These are phyloP conservation scores for Montipora cactus DNA, from an alignment of 64 coral and sea anemone genomes.

Conservation along the genomic window DNA sequence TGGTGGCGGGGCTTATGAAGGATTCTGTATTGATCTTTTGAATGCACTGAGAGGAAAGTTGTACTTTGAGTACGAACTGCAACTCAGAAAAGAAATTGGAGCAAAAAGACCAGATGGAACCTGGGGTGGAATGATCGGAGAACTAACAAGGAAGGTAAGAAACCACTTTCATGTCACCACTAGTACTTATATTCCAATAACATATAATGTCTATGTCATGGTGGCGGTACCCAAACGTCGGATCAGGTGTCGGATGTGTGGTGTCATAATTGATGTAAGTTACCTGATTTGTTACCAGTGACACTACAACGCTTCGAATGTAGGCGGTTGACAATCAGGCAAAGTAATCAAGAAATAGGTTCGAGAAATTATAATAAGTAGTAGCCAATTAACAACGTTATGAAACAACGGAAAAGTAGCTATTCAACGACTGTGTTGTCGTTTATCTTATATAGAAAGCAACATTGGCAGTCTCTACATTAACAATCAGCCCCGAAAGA, in stretches of 20 bases:
- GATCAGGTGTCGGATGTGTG: too few species aligned
- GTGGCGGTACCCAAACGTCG: too few species aligned
- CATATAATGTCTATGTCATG: too few species aligned
- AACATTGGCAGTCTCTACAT: constrained; percentile 72
- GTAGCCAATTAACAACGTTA: too few species aligned
- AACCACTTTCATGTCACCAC: not conserved
- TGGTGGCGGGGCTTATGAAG: constrained; percentile 50
- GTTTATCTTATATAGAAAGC: constrained; percentile 60
- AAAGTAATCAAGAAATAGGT: too few species aligned
- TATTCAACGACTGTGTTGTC: not conserved
- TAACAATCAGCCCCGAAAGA: constrained; percentile 80
- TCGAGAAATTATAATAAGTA: too few species aligned
- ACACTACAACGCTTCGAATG: too few species aligned
- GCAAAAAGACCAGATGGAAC: constrained; percentile 34
- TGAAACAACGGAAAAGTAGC: too few species aligned
- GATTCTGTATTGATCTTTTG: constrained; percentile 84
- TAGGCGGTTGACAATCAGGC: too few species aligned
- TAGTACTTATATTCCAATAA: too few species aligned
- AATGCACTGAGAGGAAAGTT: constrained; percentile 73
- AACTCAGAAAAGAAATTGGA: constrained; percentile 34
- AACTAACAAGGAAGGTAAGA: constrained; percentile 69
- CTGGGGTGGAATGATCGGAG: constrained; percentile 81
- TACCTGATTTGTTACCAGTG: too few species aligned
- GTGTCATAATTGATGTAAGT: too few species aligned
- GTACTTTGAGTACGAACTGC: constrained; percentile 77